These are phyloP conservation scores for Ptilorrhoa leucosticta DNA, from an alignment of 2,113 vertebrate genomes.

Conservation along the genomic window DNA sequence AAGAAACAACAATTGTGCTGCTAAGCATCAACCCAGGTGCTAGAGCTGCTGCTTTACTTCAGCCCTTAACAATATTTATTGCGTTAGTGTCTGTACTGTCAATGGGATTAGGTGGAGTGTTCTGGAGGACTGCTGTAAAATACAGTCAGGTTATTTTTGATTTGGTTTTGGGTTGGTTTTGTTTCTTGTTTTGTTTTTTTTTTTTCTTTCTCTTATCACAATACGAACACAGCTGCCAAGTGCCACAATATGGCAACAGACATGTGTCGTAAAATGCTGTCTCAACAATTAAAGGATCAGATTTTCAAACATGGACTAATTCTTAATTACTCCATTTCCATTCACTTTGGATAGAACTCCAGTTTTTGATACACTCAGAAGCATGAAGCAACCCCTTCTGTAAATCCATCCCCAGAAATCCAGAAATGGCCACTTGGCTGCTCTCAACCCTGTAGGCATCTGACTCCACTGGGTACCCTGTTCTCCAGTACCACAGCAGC, in stretches of 20 bases:
- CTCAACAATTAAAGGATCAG: background rate
- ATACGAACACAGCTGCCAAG: background rate
- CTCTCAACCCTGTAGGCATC: fast-evolving
- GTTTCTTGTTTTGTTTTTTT: too few species aligned
- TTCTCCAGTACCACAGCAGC: background rate
- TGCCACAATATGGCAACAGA: background rate
- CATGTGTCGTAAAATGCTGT: background rate
- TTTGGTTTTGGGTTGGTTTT: background rate
- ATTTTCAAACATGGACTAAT: background rate
- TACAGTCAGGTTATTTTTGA: background rate
- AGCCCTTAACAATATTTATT: background rate
- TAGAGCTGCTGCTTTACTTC: background rate
- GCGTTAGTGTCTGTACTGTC: background rate
- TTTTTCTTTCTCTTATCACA: background rate
- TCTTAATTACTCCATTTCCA: background rate
- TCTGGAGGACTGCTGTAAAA: background rate
- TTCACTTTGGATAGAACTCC: background rate
- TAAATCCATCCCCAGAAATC: background rate
- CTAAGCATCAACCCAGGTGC: background rate
- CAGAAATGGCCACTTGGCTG: background rate
- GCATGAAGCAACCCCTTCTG: background rate
- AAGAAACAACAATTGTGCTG: background rate
- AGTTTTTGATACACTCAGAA: background rate
- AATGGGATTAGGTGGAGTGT: background rate
- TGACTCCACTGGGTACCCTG: fast-evolving